These are phyloP conservation scores for Altica lythri DNA, from an alignment of 2,888 invertebrate genomes.

Conservation along the genomic window DNA sequence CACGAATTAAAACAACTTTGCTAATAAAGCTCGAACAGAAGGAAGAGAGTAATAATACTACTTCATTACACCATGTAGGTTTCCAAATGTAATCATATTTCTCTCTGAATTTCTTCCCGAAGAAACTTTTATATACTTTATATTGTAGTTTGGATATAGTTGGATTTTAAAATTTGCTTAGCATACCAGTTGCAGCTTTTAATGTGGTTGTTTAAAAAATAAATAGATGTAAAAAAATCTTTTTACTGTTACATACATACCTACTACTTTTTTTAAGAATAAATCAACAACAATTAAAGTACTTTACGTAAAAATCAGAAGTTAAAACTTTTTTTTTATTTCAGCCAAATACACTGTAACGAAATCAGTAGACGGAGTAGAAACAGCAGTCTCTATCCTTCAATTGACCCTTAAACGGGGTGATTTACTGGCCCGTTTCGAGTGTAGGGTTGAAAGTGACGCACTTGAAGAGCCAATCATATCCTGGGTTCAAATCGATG, in stretches of 20 bases:
- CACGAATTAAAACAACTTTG: conserved; percentile 28
- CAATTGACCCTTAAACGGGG: conserved; percentile 70
- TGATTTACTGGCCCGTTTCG: conserved; percentile 73
- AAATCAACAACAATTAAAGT: background rate
- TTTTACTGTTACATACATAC: background rate
- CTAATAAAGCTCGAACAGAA: conserved; percentile 26
- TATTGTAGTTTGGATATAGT: conserved; percentile 16
- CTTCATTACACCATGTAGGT: conserved; percentile 26
- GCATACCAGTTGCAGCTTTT: background rate
- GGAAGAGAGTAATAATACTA: conserved; percentile 25
- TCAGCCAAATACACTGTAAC: conserved; percentile 41
- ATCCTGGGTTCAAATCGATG: conserved; percentile 68
- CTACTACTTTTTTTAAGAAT: background rate
- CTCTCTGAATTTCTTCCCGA: conserved; percentile 9
- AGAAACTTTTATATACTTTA: conserved; percentile 25
- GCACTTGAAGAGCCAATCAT: conserved; percentile 68
- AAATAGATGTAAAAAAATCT: background rate
- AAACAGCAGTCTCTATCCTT: conserved; percentile 67
- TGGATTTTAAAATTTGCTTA: background rate
- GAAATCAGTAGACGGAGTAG: conserved; percentile 61
- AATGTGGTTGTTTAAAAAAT: background rate
- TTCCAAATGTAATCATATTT: conserved; percentile 25
- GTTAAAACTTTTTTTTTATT: conserved; percentile 28
- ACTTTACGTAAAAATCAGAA: background rate
- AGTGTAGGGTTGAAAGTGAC: conserved; percentile 73